Conservation (phyloP, 2,113 vertebrate genomes). For the Coptodon rendalli region DNA sequence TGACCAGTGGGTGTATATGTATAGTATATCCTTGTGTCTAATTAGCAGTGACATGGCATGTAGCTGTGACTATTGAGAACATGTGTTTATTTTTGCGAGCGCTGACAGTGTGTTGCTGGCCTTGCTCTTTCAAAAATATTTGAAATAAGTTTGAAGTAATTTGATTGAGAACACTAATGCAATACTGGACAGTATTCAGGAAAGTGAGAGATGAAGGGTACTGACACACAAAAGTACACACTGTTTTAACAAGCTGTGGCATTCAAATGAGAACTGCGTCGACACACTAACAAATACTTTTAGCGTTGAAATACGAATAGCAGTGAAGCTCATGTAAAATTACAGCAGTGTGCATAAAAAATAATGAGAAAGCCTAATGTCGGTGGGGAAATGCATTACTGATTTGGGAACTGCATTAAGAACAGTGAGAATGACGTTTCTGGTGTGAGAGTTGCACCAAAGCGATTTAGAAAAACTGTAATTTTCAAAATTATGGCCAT, state of each 20-base stretch:
- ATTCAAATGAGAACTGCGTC: background rate
- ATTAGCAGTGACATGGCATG: background rate
- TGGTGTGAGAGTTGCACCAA: background rate
- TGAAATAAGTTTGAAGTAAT: background rate
- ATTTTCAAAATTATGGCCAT: background rate
- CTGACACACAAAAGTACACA: background rate
- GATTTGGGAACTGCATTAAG: background rate
- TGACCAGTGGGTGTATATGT: background rate
- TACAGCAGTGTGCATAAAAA: background rate
- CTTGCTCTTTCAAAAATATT: background rate
- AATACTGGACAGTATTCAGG: background rate
- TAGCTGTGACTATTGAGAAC: background rate
- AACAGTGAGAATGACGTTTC: background rate
- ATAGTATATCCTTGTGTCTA: background rate
- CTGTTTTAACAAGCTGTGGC: background rate
- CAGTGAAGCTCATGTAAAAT: background rate
- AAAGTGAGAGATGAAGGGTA: background rate
- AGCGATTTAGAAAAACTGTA: background rate
- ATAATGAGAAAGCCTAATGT: background rate
- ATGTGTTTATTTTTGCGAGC: background rate
- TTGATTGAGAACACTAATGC: background rate
- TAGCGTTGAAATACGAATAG: background rate
- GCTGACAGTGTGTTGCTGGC: background rate
- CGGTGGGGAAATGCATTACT: background rate
- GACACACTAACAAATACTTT: background rate